Conservation (phyloP, 2,113 vertebrate genomes). For the Coptodon bakossiorum region DNA sequence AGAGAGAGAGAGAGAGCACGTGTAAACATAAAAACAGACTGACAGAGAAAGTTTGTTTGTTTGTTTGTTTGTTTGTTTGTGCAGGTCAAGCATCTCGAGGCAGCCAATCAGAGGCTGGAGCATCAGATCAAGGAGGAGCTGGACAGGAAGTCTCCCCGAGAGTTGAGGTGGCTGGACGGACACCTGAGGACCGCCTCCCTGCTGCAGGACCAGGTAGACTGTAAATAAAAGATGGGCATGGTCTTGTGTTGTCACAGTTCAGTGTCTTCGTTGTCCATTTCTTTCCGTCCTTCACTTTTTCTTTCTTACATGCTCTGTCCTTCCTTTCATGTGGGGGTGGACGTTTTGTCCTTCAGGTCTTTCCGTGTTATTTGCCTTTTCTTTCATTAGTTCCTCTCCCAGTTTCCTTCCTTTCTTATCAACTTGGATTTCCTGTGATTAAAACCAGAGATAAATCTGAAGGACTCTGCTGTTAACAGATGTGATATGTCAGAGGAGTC, state of each 20-base stretch:
- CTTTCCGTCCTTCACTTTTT: accelerated
- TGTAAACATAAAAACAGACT: background rate
- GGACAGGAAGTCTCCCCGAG: background rate
- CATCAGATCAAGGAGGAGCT: constrained; percentile 2
- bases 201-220: constrained; percentile 20
- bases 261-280: accelerated
- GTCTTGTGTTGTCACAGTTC: background rate
- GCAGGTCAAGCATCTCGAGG: constrained; percentile 24
- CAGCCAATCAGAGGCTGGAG: constrained; percentile 36
- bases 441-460: background rate
- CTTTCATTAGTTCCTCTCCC: background rate
- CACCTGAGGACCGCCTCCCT: background rate
- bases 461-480: background rate
- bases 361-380: background rate
- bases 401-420: background rate
- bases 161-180: background rate
- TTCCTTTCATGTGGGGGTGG: accelerated
- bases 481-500: background rate
- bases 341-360: background rate
- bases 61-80: background rate
- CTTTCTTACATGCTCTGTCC: background rate
- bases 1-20: background rate
- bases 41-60: background rate
- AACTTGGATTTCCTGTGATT: background rate
- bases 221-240: background rate